Evolutionary conservation across 92 coral and sea anemone genomes (phyloP).

Genomic region (Parazoanthus atlanticus): DNA sequence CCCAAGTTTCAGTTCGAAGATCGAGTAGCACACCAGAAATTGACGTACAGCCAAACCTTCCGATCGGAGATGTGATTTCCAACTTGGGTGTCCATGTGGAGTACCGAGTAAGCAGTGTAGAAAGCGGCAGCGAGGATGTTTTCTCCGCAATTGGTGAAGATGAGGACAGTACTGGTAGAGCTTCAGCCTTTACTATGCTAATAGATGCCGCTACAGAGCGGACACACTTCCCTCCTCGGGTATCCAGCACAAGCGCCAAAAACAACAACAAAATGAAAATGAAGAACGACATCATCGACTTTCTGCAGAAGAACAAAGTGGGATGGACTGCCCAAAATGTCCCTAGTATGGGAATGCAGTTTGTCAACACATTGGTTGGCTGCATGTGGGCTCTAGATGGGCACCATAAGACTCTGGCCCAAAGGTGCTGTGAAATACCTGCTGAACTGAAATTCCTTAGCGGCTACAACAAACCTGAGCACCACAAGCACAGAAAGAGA

Average conservation of each 20-base stretch:
- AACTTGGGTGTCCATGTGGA: not conserved
- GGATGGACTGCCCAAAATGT: slow-evolving; percentile 7
- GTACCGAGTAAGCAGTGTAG: too few species aligned
- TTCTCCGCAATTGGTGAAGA: not conserved
- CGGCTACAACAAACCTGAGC: too few species aligned
- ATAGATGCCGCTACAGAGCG: too few species aligned
- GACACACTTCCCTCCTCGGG: too few species aligned
- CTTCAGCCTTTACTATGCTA: not conserved
- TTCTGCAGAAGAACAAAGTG: not conserved
- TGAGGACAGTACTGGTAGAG: not conserved
- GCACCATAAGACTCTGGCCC: too few species aligned
- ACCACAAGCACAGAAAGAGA: too few species aligned
- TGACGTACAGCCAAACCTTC: not conserved
- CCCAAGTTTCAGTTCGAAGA: not conserved
- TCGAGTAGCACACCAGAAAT: slow-evolving; percentile 3
- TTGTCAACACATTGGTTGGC: too few species aligned
- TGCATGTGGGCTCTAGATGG: too few species aligned
- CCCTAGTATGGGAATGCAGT: not conserved
- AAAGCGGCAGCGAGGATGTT: not conserved
- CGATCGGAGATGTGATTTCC: not conserved
- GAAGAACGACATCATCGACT: not conserved
- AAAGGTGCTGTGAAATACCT: too few species aligned
- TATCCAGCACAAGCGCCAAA: not conserved
- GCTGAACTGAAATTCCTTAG: too few species aligned
- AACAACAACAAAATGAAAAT: not conserved